A percentile compares a stretch with the other conserved stretches of the same genome.
Evolutionary conservation across 1,140 invertebrate species (phyloP).

Genomic region (Rhopalosiphum padi): DNA sequence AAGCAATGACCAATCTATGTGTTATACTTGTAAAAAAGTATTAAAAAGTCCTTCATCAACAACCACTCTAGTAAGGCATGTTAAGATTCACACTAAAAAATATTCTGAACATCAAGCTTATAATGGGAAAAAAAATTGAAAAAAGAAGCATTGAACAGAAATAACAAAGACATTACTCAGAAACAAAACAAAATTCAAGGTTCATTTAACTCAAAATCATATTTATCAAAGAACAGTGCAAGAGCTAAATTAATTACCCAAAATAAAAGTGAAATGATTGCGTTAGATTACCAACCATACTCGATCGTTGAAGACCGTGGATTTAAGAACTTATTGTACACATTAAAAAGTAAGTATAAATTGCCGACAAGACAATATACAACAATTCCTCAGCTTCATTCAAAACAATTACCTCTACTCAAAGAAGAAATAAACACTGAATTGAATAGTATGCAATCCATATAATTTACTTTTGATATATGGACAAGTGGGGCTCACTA

Average conservation of each 20-base stretch:
- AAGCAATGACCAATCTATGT: background rate
- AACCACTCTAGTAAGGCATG: background rate
- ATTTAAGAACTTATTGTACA: background rate
- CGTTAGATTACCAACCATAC: conserved; percentile 8
- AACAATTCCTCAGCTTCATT: background rate
- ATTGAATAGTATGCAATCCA: background rate
- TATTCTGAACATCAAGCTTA: background rate
- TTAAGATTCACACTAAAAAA: background rate
- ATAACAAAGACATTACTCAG: background rate
- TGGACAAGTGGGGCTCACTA: background rate
- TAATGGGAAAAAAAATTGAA: background rate
- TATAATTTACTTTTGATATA: background rate
- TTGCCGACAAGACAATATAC: background rate
- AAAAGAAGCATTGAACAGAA: background rate
- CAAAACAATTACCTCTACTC: background rate
- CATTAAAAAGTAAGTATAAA: background rate
- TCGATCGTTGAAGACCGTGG: background rate
- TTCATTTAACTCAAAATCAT: background rate
- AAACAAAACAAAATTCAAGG: background rate
- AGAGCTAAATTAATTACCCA: background rate
- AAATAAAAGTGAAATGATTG: conserved; percentile 15
- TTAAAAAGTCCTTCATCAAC: background rate
- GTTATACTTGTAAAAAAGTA: conserved; percentile 1
- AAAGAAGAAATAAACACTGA: background rate
- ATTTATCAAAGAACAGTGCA: background rate